Base-by-base conservation (phyloP, 2,888 invertebrate species). In the Phalera bucephala region DNA sequence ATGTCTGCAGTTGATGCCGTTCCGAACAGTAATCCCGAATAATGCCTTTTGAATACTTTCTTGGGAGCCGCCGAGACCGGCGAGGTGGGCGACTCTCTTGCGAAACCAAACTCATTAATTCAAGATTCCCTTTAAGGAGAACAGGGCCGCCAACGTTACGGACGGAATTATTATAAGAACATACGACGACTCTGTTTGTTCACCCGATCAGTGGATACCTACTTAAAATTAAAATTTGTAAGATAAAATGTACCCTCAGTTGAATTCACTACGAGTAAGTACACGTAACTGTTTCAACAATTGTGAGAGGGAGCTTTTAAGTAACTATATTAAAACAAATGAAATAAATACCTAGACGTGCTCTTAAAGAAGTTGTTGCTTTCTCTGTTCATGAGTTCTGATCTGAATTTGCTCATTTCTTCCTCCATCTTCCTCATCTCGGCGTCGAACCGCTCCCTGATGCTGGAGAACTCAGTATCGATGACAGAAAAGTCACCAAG, bases 391-490 rank as follows among this genome's bases (percentile, higher is more conserved):
- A 97, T 96, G 52, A 97, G 91, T 81, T 97, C 97, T 57, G 95
- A 95, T 67, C 97, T 93, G 91, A 97, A 97, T 91, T 95, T 95
- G 81, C 95, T 94, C 98, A 98, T 98, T 91, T 98, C 98, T 72
- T 98, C 98, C 91, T 99, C 98, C 96, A 99, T 98, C 91, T 97
- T 97, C 72, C 95, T 93, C 98, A 99, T 98, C 92, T 99, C 98
- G 52, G 95, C 94, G 86, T 98, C 98, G 86, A 98, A 98, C 63
- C 97, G 92, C 83, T 97, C 97, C 72, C 97, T 93, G 81, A 99
- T 98, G 90, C 95, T 97, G 76, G 96, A 96, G 91, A 98, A 98
- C 91, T 98, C 98, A 60, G 96, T 96, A 89, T 98, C 97, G 91
- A 97, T 96, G 80, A 98, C 96, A 91, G 96, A 96, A 91, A 96